Conservation (phyloP, 2,888 invertebrate genomes). For the Caenorhabditis doughertyi region DNA sequence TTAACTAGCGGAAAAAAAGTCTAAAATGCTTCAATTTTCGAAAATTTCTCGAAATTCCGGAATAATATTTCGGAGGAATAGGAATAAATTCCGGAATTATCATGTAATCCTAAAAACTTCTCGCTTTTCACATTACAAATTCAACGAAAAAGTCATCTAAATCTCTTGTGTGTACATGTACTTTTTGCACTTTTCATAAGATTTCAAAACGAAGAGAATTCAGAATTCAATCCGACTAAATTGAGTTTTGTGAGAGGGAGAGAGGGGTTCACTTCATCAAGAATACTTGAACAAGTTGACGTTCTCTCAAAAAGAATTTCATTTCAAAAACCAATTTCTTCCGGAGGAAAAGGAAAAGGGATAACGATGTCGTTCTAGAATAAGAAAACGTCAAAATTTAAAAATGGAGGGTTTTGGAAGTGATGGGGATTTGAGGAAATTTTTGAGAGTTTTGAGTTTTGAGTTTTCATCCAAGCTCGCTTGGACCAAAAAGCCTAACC, state of each 20-base stretch:
- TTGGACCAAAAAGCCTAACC: too few species aligned
- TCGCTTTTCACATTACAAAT: background rate
- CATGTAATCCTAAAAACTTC: too few species aligned
- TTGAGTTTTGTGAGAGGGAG: too few species aligned
- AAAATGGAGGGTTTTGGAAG: background rate
- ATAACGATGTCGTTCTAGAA: background rate
- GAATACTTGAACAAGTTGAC: slow-evolving; percentile 4
- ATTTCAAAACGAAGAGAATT: background rate
- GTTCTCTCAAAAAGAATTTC: background rate
- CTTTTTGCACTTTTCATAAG: slow-evolving; percentile 19
- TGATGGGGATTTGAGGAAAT: background rate
- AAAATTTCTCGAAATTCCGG: too few species aligned
- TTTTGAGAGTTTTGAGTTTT: too few species aligned
- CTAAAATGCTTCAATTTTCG: too few species aligned
- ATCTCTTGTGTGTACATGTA: background rate
- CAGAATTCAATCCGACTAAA: slow-evolving; percentile 6
- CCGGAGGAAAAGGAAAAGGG: background rate
- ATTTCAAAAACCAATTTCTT: slow-evolving; percentile 1
- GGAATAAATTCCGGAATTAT: too few species aligned
- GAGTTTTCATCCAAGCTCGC: too few species aligned
- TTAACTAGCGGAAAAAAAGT: too few species aligned
- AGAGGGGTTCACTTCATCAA: slow-evolving; percentile 16
- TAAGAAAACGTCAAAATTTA: background rate
- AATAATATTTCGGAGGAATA: too few species aligned
- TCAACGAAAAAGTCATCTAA: background rate